These are phyloP conservation scores for Saccostrea cuccullata DNA, from an alignment of 1,140 invertebrate genomes.

Conservation along the genomic window DNA sequence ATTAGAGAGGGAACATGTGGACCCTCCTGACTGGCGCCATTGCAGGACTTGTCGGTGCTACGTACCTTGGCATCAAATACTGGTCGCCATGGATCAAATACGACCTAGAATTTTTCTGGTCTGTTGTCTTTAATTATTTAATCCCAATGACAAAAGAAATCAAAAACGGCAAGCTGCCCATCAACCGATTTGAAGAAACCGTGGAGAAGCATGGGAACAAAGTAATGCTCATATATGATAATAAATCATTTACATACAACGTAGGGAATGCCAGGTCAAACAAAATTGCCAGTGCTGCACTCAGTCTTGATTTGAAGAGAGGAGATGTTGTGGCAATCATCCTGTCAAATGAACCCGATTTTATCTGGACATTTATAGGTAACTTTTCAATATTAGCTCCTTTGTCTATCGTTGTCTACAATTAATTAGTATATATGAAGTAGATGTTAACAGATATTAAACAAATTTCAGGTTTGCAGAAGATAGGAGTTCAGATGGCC, in stretches of 20 bases:
- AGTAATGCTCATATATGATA: conserved; percentile 31
- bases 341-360: conserved; percentile 48
- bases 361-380: conserved; percentile 57
- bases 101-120: conserved; percentile 4
- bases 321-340: conserved; percentile 51
- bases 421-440: not conserved
- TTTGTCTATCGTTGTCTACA: no score
- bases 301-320: conserved; percentile 34
- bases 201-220: conserved; percentile 39
- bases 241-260: conserved; percentile 28
- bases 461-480: conserved; percentile 31
- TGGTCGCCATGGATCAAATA: conserved; percentile 41
- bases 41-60: not conserved
- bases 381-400: not conserved
- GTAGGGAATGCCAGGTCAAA: conserved; percentile 41
- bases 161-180: conserved; percentile 23
- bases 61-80: conserved; percentile 42
- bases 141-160: not conserved
- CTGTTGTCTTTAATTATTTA: not conserved
- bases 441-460: not conserved
- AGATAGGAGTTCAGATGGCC: conserved; percentile 45
- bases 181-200: conserved; percentile 46
- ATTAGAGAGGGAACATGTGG: conserved; percentile 1
- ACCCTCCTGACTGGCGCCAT: conserved; percentile 6
- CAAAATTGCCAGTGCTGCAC: conserved; percentile 39